These are phyloP conservation scores for Noctua fimbriata DNA, from an alignment of 2,888 invertebrate species.

Conservation along the genomic window DNA sequence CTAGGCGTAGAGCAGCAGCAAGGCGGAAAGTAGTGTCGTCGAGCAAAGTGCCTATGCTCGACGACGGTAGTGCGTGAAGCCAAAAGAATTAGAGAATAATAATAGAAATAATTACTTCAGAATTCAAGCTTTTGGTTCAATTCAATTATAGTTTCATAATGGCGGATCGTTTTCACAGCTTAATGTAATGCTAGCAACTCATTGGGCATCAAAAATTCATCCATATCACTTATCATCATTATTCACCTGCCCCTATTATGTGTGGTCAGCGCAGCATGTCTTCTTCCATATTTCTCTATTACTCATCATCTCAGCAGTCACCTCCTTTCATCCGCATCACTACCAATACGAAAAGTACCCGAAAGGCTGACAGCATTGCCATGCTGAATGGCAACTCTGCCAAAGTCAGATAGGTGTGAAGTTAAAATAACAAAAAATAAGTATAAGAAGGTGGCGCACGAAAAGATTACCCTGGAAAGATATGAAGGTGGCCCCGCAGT, in stretches of 20 bases:
- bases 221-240: neutral
- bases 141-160: too few species aligned
- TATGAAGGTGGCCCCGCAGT: neutral
- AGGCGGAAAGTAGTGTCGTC: too few species aligned
- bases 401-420: neutral
- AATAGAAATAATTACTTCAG: too few species aligned
- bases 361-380: neutral
- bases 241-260: neutral
- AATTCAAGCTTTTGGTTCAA: neutral
- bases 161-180: neutral
- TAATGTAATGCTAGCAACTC: neutral
- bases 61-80: too few species aligned
- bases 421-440: neutral
- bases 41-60: too few species aligned
- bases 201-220: neutral
- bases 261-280: neutral
- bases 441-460: neutral
- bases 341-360: neutral
- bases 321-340: neutral
- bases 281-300: neutral
- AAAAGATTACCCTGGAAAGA: neutral
- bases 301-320: neutral
- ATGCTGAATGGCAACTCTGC: neutral
- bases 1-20: too few species aligned
- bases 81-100: too few species aligned